Evolutionary conservation across 92 coral and sea anemone species (phyloP), one percentile per base, ranked within the genome.

Genomic region (Ricordea florida): DNA sequence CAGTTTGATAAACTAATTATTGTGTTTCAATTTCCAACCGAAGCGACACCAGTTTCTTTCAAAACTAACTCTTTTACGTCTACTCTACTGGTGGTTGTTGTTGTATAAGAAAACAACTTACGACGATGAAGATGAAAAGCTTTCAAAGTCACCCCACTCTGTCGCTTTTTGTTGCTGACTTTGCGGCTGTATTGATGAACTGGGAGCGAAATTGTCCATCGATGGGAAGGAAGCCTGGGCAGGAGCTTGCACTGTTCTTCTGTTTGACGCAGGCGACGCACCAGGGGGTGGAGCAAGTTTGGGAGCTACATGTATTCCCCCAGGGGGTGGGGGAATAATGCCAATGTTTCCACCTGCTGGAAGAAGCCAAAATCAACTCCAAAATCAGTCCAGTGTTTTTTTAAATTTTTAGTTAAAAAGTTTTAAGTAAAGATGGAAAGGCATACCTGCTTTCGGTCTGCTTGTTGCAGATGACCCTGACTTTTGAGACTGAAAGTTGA

Each of bases 101-200:
- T n/a, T n/a, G n/a, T n/a, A n/a, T n/a, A n/a, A n/a, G n/a, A n/a
- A n/a, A n/a, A n/a, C 29, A 14, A 43, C 75, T 50, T 61, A 85
- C 87, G 83, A 86, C 29, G 93, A 71, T 20, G 99, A 97, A 0
- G 99, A 68, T 10, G 99, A 82, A 55, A n/a, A n/a, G n/a, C n/a
- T n/a, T n/a, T n/a, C n/a, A n/a, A 96, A 96, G 79, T 92, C 99
- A 8, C 99, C 99, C 99, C 99, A 96, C 29, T 96, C 87, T 51
- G 75, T 44, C 42, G 91, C 25, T 11, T 27, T 52, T 47, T 84
- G 87, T 47, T 56, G 91, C 33, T 81, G 80, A 37, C 64, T 66
- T 36, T 82, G 88, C 67, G 70, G 89, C 0, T 76, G 50, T 9
- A 88, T 55, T 11, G 85, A n/a, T 27, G 79, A 58, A 28, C 53